Evolutionary conservation across 1,140 invertebrate species (phyloP), one percentile per base, ranked within the genome.

Genomic region (Camponotus pennsylvanicus): DNA sequence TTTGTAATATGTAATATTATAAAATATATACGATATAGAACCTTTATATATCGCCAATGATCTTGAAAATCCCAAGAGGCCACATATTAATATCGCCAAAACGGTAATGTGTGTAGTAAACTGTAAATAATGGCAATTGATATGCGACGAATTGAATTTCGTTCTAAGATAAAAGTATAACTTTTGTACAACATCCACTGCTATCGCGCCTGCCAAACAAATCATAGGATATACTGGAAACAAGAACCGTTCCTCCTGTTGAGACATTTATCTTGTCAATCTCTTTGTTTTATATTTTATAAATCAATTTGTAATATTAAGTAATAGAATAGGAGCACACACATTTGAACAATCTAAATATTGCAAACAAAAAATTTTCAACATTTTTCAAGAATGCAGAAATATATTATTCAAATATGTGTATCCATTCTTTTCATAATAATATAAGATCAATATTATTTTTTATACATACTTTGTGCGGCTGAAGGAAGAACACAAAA

Each of bases 161-260:
- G 95, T 96, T 92, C 96, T 96, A 1, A 98, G 89, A 32, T 97
- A 96, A 92, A 97, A 98, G 85, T 96, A 97, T 73, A 98, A 94
- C 93, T 98, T 98, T 94, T 98, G 97, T 61, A 98, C 88, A 57
- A 97, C 96, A 94, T 99, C 98, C 2, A 99, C 95, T 0, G 97
- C 96, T 86, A 99, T 96, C 11, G 98, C 98, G 0, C 98, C 98
- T 89, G 97, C 96, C 5, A 99, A 93, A 82, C 98, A 97, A 85
- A 99, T 97, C 92, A 99, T 96, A 42, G 98, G 98, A 95, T 99
- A 99, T 8, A 99, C 96, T 2, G 99, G 99, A 95, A 98, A 99
- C n/a, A 99, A 95, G 95, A 99, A 99, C 83, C 98, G 95, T 94
- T 98, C 98, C 94, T 98, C 97, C 96, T 97, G 88, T 55, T 95